Percentiles rank a stretch among this genome's conserved stretches.
phyloP scores from a whole-genome alignment of 2,797 vertebrate species.

The Oreonectes daqikongensis region DNA sequence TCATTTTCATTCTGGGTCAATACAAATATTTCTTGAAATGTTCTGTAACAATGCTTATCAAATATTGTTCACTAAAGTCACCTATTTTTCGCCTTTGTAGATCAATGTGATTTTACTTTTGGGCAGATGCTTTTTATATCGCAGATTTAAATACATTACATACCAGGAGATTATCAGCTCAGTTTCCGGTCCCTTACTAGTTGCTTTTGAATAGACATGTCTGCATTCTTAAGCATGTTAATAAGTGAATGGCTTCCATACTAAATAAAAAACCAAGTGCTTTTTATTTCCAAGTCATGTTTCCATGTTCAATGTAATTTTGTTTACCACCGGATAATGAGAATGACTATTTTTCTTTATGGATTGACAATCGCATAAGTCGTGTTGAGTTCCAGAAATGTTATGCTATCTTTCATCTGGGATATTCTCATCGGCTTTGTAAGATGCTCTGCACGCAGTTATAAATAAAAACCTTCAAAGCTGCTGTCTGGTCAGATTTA shows the following conservation, averaged over 20 bases:
- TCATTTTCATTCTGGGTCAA: not conserved
- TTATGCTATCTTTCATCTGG: not conserved
- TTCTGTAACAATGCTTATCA: not conserved
- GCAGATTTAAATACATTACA: slow-evolving; percentile 14
- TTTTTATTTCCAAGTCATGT: not conserved
- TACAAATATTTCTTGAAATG: not conserved
- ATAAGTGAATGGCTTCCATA: slow-evolving; percentile 11
- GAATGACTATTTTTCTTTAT: too few species aligned
- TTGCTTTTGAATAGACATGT: not conserved
- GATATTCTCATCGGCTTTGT: not conserved
- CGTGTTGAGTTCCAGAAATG: too few species aligned
- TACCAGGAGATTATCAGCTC: slow-evolving; percentile 4
- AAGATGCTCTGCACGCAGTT: not conserved
- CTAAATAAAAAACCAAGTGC: not conserved
- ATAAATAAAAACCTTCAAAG: too few species aligned
- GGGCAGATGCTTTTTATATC: slow-evolving; percentile 24
- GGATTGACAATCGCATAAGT: too few species aligned
- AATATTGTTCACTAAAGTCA: not conserved
- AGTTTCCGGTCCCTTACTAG: not conserved
- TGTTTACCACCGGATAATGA: too few species aligned
- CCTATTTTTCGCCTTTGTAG: too few species aligned
- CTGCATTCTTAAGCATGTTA: slow-evolving; percentile 22
- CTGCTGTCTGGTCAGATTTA: too few species aligned
- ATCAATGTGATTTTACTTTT: too few species aligned
- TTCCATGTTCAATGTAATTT: not conserved